Evolutionary conservation across 2,797 vertebrate species (phyloP).

Genomic region (Clangula hyemalis): DNA sequence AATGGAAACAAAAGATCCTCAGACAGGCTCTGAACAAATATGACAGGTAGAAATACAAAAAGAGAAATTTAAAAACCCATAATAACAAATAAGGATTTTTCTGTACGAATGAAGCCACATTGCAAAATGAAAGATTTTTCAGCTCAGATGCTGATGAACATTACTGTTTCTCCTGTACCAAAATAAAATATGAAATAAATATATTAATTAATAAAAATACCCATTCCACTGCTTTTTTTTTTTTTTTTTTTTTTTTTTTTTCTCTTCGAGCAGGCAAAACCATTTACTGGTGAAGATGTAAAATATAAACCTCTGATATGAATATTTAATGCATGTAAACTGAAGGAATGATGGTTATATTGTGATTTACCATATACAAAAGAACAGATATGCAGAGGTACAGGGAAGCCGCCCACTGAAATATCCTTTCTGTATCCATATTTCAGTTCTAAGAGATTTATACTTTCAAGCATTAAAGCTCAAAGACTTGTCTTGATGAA

Average conservation of each 20-base stretch:
- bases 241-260: neutral
- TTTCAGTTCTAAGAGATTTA: neutral
- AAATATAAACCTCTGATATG: neutral
- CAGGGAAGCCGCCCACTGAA: neutral
- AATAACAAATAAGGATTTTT: neutral
- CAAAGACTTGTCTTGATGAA: conserved; percentile 1
- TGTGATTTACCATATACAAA: neutral
- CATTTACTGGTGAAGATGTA: neutral
- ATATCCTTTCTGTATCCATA: neutral
- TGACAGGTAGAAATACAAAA: neutral
- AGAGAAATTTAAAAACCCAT: neutral
- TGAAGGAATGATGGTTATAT: neutral
- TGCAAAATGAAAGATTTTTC: neutral
- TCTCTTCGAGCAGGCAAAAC: neutral
- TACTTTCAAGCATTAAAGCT: conserved; percentile 5
- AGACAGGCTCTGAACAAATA: neutral
- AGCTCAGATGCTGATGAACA: neutral
- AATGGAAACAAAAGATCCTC: neutral
- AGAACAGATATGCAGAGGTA: neutral
- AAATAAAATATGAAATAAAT: neutral
- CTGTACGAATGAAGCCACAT: neutral
- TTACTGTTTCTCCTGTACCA: neutral
- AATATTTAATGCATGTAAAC: neutral
- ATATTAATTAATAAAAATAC: neutral
- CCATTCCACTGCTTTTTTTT: neutral